Evolutionary conservation across 2,888 invertebrate genomes (phyloP).

Genomic region (Seira musarum): DNA sequence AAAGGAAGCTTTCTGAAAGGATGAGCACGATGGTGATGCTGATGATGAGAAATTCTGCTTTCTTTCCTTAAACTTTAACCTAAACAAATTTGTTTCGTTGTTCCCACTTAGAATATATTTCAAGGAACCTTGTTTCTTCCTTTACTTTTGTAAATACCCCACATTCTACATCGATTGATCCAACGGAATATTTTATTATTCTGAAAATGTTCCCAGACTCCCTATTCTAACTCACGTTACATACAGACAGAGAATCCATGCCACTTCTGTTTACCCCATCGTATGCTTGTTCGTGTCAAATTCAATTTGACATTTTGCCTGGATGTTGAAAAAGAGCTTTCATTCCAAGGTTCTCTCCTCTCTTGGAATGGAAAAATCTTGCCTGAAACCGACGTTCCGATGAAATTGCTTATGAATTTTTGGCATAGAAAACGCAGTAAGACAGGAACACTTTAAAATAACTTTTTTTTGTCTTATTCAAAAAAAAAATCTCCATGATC

Average conservation of each 20-base stretch:
- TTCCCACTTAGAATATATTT: not conserved
- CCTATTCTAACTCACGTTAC: not conserved
- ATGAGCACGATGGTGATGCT: not conserved
- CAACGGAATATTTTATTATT: conserved; percentile 4
- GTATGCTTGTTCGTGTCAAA: conserved; percentile 40
- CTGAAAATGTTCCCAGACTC: not conserved
- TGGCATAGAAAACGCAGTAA: too few relatives aligned
- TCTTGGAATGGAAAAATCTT: too few relatives aligned
- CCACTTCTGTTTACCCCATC: not conserved
- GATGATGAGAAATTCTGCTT: not conserved
- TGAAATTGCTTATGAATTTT: too few relatives aligned
- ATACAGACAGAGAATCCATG: not conserved
- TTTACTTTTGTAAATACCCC: not conserved
- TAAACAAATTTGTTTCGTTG: not conserved
- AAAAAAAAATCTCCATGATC: too few relatives aligned
- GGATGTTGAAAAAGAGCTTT: conserved; percentile 1
- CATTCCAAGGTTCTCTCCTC: too few relatives aligned
- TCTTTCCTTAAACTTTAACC: not conserved
- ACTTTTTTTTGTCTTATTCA: too few relatives aligned
- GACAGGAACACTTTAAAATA: too few relatives aligned
- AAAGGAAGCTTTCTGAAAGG: too few relatives aligned
- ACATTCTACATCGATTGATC: not conserved
- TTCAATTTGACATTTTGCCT: conserved; percentile 38
- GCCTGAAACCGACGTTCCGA: not conserved
- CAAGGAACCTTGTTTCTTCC: not conserved